Percentiles rank a stretch among this genome's conserved stretches.
Evolutionary conservation across 2,113 vertebrate genomes (phyloP).

Genomic region (Limanda limanda): DNA sequence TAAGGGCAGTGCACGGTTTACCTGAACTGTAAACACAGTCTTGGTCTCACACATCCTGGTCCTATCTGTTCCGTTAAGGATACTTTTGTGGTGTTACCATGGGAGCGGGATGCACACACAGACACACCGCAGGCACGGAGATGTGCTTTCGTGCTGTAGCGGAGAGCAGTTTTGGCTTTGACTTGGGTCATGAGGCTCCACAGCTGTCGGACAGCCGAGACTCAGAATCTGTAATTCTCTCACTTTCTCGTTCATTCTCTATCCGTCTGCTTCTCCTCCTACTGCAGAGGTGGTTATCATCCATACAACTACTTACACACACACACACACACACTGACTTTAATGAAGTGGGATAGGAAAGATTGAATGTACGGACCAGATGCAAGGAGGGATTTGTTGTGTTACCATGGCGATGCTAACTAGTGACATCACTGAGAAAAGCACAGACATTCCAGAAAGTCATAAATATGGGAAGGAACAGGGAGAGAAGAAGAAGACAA

Average conservation of each 20-base stretch:
- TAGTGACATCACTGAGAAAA: slow-evolving; percentile 65
- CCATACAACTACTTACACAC: background rate
- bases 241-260: background rate
- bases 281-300: slow-evolving; percentile 22
- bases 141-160: slow-evolving; percentile 23
- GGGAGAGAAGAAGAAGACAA: slow-evolving; percentile 5
- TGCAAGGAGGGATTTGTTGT: slow-evolving; percentile 67
- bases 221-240: slow-evolving; percentile 13
- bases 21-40: slow-evolving; percentile 25
- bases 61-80: slow-evolving; percentile 3
- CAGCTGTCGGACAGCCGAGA: slow-evolving; percentile 44
- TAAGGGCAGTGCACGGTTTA: background rate
- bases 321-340: background rate
- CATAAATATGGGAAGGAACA: slow-evolving; percentile 45
- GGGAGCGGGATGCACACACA: slow-evolving; percentile 21
- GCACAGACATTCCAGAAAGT: slow-evolving; percentile 56
- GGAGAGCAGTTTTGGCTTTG: slow-evolving; percentile 13
- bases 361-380: slow-evolving; percentile 38
- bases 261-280: slow-evolving; percentile 3
- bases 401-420: slow-evolving; percentile 67
- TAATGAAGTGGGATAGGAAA: slow-evolving; percentile 42
- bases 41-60: slow-evolving; percentile 3
- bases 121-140: slow-evolving; percentile 8
- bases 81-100: slow-evolving; percentile 38
- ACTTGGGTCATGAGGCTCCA: slow-evolving; percentile 14